Base-by-base conservation (phyloP, 2,797 vertebrate genomes). In the Pipistrellus pipistrellus region DNA sequence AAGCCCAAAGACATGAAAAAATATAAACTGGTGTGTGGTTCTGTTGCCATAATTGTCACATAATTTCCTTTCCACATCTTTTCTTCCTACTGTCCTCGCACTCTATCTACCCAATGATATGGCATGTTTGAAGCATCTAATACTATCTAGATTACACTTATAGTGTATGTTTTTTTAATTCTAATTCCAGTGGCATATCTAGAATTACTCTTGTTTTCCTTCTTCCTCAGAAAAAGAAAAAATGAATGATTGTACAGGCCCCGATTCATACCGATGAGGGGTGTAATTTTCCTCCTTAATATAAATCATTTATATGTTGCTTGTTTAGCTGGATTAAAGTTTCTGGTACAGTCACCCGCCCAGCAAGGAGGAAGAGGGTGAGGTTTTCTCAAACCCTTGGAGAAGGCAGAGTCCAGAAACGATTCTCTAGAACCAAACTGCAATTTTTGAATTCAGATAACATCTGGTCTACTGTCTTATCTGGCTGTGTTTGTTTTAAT, bases 241-340 rank as follows among this genome's bases (percentile, higher is more conserved):
- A 55, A 38, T 80, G 38, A 78, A 85, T 44, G 23, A 92, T 32
- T 84, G 23, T 23, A 75, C 30, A 91, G 76, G 25, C 6, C 38
- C 82, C 71, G 86, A 96, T 96, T 96, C 85, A 96, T 30, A 86
- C 27, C 76, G 23, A 48, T 9, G 84, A 90, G 53, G 27, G 44
- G 13, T 90, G 59, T 78, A 35, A 53, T 27, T 96, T 85, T 92
- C 55, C 57, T 93, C 80, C 59, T 84, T 59, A 27, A 69, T 73
- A 25, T 88, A 78, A 96, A 77, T 96, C 93, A 96, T 21, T 66
- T 80, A 78, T 14, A 21, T 32, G 71, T 20, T 86, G 76, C 48
- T 90, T 91, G 71, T 83, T 21, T 93, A 77, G 41, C 66, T 27
- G 64, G 44, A 85, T 93, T 93, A 88, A 94, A 66, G 77, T 35